Base-by-base conservation (phyloP, 2,797 vertebrate species). In the Pipistrellus pygmaeus region DNA sequence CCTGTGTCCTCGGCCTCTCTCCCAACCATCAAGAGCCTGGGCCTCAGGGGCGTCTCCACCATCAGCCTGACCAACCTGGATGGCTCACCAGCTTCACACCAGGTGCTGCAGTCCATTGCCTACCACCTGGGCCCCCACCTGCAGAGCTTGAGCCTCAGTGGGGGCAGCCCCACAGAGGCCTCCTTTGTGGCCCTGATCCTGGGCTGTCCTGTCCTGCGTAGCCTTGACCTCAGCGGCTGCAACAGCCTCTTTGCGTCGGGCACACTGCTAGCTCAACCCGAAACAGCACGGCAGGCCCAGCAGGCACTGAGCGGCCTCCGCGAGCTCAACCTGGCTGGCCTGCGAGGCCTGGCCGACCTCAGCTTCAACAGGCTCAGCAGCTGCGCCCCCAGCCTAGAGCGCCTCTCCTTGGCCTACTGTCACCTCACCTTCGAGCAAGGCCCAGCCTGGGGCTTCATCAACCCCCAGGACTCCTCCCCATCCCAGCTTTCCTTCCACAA, bases 351-450 rank as follows among this genome's bases (percentile, higher is more conserved):
- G 76, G 98, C 98, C 0, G 98, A 99, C 96, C 97, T 98, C 94
- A 99, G 98, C 92, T 99, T 99, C 95, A 99, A 98, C 62, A 98
- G 98, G 27, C 98, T 99, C 82, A 98, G 98, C 0, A 71, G 98
- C 86, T 99, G 99, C 96, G 98, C 98, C 0, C 98, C 98, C 0
- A 93, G 35, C 57, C 98, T 99, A 21, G 96, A 96, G 48, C 96
- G 92, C 57, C 98, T 99, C 82, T 98, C 98, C 1, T 98, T 99
- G 93, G 98, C 99, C 2, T 99, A 98, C 71, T 99, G 98, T 97
- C 98, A 98, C 82, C 98, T 99, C 2, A 98, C 98, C 51, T 99
- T 99, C 0, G 98, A 99, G 96, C 98, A 98, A 2, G 98, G 98
- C 94, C 98, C 98, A 1, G 98, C 98, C 90, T 94, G 53, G 0